These are phyloP conservation scores for Lacanobia wlatinum DNA, from an alignment of 2,888 invertebrate species.

Conservation along the genomic window DNA sequence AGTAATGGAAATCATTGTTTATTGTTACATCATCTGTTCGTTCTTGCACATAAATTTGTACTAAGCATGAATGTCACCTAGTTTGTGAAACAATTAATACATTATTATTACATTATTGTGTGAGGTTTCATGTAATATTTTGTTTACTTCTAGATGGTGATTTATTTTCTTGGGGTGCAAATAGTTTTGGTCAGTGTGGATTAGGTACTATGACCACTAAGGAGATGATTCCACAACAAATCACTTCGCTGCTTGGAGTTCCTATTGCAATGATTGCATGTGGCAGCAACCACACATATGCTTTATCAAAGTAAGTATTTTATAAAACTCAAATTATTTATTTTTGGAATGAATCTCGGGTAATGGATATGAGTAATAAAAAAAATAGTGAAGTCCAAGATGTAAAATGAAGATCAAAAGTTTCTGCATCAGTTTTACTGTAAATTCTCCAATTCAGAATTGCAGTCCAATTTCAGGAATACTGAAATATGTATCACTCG, in stretches of 20 bases:
- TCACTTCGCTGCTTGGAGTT: slow-evolving; percentile 93
- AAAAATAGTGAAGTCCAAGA: background rate
- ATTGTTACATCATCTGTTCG: too few relatives aligned
- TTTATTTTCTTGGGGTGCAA: slow-evolving; percentile 96
- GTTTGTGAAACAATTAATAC: too few relatives aligned
- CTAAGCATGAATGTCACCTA: too few relatives aligned
- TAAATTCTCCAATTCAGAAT: background rate
- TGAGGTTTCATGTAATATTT: background rate
- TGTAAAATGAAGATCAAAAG: background rate
- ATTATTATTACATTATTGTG: background rate
- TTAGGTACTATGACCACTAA: slow-evolving; percentile 91
- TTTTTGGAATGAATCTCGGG: background rate
- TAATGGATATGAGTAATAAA: background rate
- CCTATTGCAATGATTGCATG: slow-evolving; percentile 95
- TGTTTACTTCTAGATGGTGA: slow-evolving; percentile 92
- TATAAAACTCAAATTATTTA: background rate
- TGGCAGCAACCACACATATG: slow-evolving; percentile 95
- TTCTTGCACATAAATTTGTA: too few relatives aligned
- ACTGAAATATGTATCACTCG: slow-evolving; percentile 6
- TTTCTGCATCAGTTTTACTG: background rate
- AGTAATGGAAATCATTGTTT: too few relatives aligned
- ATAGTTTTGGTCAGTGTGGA: slow-evolving; percentile 95
- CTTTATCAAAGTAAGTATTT: slow-evolving; percentile 92
- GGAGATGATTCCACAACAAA: slow-evolving; percentile 91
- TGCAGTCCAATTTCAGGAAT: background rate